These are phyloP conservation scores for Limnothrissa miodon DNA, from an alignment of 2,113 vertebrate species.

Conservation along the genomic window DNA sequence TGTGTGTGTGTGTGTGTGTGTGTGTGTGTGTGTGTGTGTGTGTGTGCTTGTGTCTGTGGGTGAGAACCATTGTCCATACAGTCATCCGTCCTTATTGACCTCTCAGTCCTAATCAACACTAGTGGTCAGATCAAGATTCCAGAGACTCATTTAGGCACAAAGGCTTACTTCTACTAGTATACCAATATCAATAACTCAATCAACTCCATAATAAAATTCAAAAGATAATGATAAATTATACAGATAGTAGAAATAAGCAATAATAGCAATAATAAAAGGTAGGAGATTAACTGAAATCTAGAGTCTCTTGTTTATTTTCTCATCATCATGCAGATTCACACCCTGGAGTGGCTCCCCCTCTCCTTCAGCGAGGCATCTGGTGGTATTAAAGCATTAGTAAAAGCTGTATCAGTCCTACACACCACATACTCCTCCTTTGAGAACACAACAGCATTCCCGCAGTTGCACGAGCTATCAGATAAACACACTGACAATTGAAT, in stretches of 20 bases:
- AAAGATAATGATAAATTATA: too few relatives aligned
- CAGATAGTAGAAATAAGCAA: too few relatives aligned
- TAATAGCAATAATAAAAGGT: too few relatives aligned
- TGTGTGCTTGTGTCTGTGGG: background rate
- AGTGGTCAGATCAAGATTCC: background rate
- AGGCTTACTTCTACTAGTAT: too few relatives aligned
- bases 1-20: constrained; percentile 7
- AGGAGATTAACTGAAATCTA: too few relatives aligned
- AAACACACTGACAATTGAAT: background rate
- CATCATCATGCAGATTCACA: background rate
- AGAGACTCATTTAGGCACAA: too few relatives aligned
- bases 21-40: constrained; percentile 2
- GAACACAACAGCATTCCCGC: background rate
- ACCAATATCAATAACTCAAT: too few relatives aligned
- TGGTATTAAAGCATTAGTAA: background rate
- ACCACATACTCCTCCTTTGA: background rate
- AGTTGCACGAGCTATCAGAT: background rate
- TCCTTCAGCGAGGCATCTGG: background rate
- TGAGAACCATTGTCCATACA: background rate
- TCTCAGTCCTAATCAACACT: background rate
- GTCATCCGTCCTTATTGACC: background rate
- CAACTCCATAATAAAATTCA: too few relatives aligned
- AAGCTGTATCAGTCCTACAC: background rate
- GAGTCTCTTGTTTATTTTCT: background rate
- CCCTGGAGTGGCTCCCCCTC: background rate